Conservation (phyloP, 1,140 invertebrate genomes). For the Sycophila sp. region DNA sequence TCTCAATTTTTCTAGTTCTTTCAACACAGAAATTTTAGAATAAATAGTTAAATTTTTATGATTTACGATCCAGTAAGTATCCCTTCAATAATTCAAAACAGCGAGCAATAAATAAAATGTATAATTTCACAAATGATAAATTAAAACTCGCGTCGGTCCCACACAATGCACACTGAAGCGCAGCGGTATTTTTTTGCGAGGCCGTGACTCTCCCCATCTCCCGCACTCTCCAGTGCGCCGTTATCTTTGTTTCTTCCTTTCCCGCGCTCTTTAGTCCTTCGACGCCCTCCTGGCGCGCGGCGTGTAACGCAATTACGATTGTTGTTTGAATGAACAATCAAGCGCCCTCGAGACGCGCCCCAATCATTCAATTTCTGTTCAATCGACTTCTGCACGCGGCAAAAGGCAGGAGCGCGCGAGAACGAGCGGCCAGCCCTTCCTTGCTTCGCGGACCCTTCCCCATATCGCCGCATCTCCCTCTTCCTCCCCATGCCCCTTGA, state of each 20-base stretch:
- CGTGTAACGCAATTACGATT: constrained; percentile 68
- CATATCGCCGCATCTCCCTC: neutral
- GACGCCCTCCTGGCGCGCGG: constrained; percentile 32
- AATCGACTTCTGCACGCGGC: constrained; percentile 58
- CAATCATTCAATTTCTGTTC: constrained; percentile 68
- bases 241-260: constrained; percentile 37
- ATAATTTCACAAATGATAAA: no score
- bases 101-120: no score
- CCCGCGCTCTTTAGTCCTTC: constrained; percentile 39
- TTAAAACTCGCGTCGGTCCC: neutral
- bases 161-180: no score
- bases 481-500: neutral
- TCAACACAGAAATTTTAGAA: no score
- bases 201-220: neutral
- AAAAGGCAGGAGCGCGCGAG: constrained; percentile 16
- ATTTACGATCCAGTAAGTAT: no score
- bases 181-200: neutral
- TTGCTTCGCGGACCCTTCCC: neutral
- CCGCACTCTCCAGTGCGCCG: neutral
- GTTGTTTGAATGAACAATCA: constrained; percentile 70
- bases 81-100: no score
- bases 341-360: constrained; percentile 64
- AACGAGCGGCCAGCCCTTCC: constrained; percentile 33
- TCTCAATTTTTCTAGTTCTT: no score
- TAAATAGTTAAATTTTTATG: no score